Evolutionary conservation across 1,140 invertebrate genomes (phyloP), one percentile per base, ranked within the genome.

Genomic region (Agrilus planipennis): DNA sequence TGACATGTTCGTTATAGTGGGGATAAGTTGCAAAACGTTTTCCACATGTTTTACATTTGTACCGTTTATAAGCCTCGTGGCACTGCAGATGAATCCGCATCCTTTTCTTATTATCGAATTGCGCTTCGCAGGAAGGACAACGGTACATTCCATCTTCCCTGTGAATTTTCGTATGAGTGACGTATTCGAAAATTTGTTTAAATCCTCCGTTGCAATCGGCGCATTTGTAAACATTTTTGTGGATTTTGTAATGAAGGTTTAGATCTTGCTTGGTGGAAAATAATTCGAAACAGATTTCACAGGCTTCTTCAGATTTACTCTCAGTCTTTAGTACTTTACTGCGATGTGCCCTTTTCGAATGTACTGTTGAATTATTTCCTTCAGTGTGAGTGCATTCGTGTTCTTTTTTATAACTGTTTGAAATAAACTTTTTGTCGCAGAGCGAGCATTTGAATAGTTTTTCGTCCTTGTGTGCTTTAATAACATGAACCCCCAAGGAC

Each of bases 211-310:
- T 31, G 12, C 29, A 31, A 11, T 4, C 7, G 10, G 9, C 29
- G 12, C 29, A 31, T 5, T 9, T 16, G 29, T 31, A 31, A 6
- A 9, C 4, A 16, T 12, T 31, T 16, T 31, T 15, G 30, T 47
- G 46, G 3, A 36, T 15, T 35, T 43, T 42, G 32, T 47, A 47
- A 22, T 47, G 46, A 10, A 35, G 20, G 22, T 44, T 47, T 22
- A 47, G 32, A 4, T 35, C 35, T 10, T 44, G 34, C 36, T 46
- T 46, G 27, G 34, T 28, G 18, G 34, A 23, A n/a, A 27, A 17
- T 4, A 36, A 20, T n/a, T 40, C 44, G 4, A 27, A 39, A 25
- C 44, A 46, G 14, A 46, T 46, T 30, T 42, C 39, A 30, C 45
- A 46, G 6, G 40, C 22, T 36, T 36, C 38, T 39, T 44, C 39